Percentiles rank a stretch among this genome's conserved stretches.
phyloP scores from a whole-genome alignment of 2,888 invertebrate species.

The Cyclophora albipunctata region DNA sequence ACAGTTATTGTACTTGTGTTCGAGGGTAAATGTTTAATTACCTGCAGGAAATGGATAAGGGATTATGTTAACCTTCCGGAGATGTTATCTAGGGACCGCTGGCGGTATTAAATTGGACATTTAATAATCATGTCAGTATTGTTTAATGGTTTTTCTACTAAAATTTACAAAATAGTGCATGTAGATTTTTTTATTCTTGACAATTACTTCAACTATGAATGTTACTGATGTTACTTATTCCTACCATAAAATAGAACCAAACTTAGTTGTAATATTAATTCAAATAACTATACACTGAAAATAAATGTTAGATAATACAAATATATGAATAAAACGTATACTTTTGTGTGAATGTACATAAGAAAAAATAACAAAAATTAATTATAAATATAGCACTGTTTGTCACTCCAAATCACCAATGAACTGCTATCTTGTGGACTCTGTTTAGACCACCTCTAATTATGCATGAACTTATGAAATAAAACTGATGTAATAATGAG shows the following conservation, averaged over 20 bases:
- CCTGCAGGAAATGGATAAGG: background rate
- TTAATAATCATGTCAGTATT: constrained; percentile 36
- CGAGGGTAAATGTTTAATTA: constrained; percentile 2
- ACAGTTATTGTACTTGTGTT: no score
- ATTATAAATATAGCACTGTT: constrained; percentile 46
- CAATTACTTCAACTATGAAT: constrained; percentile 31
- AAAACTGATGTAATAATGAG: constrained; percentile 51
- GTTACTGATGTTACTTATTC: constrained; percentile 22
- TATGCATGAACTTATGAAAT: constrained; percentile 65
- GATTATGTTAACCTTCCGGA: constrained; percentile 8
- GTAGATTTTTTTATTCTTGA: constrained; percentile 33
- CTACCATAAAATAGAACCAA: constrained; percentile 13
- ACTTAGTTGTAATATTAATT: constrained; percentile 11
- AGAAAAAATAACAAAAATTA: constrained; percentile 40
- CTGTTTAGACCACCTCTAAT: constrained; percentile 52
- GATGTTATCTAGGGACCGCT: constrained; percentile 37
- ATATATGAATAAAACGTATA: constrained; percentile 25
- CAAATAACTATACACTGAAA: constrained; percentile 28
- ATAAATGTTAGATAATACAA: constrained; percentile 33
- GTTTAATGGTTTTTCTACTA: constrained; percentile 24
- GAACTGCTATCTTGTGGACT: constrained; percentile 50
- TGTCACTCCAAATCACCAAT: constrained; percentile 56
- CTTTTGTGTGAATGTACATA: constrained; percentile 50
- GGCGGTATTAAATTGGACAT: constrained; percentile 46
- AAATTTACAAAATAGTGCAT: constrained; percentile 28